Evolutionary conservation across 2,888 invertebrate species (phyloP).

Genomic region (Volucella zonaria): DNA sequence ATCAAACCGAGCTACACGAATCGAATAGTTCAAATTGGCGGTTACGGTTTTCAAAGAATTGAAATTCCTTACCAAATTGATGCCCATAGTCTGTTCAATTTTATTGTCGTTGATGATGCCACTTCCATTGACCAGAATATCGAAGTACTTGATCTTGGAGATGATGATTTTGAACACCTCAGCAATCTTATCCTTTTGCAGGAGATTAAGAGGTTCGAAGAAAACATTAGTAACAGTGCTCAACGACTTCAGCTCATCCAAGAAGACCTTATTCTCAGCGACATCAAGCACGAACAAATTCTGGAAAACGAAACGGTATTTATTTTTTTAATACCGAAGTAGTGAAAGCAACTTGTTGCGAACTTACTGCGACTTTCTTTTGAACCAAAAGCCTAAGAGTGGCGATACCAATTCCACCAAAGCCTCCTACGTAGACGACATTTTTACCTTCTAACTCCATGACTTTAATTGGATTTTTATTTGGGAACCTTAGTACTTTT

Average conservation of each 20-base stretch:
- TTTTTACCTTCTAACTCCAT: slow-evolving; percentile 74
- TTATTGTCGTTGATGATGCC: slow-evolving; percentile 75
- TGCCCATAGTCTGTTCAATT: slow-evolving; percentile 74
- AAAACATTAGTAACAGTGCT: slow-evolving; percentile 26
- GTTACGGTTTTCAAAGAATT: neutral
- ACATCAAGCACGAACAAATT: slow-evolving; percentile 75
- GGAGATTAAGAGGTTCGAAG: slow-evolving; percentile 49
- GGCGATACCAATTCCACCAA: slow-evolving; percentile 76
- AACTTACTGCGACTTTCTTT: slow-evolving; percentile 73
- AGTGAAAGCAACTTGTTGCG: neutral
- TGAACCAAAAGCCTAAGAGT: slow-evolving; percentile 72
- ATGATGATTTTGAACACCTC: slow-evolving; percentile 52
- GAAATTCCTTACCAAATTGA: slow-evolving; percentile 82
- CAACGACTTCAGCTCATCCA: slow-evolving; percentile 39
- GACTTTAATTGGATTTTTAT: neutral
- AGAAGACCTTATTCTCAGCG: slow-evolving; percentile 40
- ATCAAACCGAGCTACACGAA: slow-evolving; percentile 80
- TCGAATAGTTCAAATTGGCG: neutral
- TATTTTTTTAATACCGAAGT: neutral
- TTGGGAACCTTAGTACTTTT: neutral
- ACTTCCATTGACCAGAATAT: slow-evolving; percentile 76
- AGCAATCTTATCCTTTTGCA: slow-evolving; percentile 53
- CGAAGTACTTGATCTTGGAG: slow-evolving; percentile 54
- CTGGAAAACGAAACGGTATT: slow-evolving; percentile 47
- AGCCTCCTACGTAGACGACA: slow-evolving; percentile 76